Base-by-base conservation (phyloP, 2,888 invertebrate species). In the Ypsolopha sequella region DNA sequence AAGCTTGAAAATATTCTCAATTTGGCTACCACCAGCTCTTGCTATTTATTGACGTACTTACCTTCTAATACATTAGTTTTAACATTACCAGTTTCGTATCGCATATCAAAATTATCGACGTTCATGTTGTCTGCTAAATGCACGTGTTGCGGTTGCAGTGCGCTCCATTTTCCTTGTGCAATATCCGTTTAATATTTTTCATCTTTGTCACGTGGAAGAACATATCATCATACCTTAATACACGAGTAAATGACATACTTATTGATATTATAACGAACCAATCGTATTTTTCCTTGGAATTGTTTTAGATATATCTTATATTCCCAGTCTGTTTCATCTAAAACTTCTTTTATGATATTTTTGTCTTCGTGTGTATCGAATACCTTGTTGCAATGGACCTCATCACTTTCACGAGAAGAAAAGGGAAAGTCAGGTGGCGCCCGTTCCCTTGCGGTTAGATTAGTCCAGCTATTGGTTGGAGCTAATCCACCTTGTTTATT, bases 371-470 rank as follows among this genome's bases (percentile, higher is more conserved):
- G 8, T 38, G 8, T 38, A 38, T 38, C 38, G 38, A 10, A 38
- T 38, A 38, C 8, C 38, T 81, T 24, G 4, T 24, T 76, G 72
- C 70, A 75, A 64, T 71, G 68, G 69, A 72, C 74, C 80, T 84
- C 80, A 80, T 81, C 84, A 79, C 85, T 86, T 86, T 85, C 85
- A 80, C 85, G 70, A 78, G 71, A 77, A 76, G 76, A 80, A 84
- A 85, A 82, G 80, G 80, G 85, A 85, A 86, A 85, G 84, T 80
- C 59, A 64, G 55, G 56, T 75, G 75, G 76, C 73, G 77, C 73
- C 68, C 76, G 76, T 66, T 82, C 84, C 85, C 86, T 85, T 85
- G 85, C 77, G 84, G 81, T 84, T 76, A 79, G 80, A 77, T 80
- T 72, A 73, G 64, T 72, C 70, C 67, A 62, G 64, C 75, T 73